Percentiles rank a stretch among this genome's conserved stretches.
These are phyloP conservation scores for Kryptopterus vitreolus DNA, from an alignment of 2,797 vertebrate species.

Conservation along the genomic window DNA sequence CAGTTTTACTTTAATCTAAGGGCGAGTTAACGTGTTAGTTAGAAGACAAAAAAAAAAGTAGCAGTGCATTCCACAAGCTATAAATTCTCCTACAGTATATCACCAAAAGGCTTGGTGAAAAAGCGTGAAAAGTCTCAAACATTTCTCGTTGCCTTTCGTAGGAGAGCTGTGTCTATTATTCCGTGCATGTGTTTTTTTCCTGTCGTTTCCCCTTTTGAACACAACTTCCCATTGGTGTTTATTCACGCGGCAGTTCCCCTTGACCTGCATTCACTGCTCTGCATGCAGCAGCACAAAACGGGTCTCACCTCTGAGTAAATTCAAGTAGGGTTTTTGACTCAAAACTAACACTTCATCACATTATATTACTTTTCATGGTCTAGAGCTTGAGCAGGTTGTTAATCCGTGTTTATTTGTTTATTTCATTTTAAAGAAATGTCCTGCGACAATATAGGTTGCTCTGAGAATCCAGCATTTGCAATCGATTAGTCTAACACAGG, in stretches of 20 bases:
- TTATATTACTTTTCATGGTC: background rate
- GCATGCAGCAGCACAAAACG: slow-evolving; percentile 28
- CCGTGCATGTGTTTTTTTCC: slow-evolving; percentile 46
- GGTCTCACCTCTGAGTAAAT: slow-evolving; percentile 30
- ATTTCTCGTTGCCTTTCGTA: slow-evolving; percentile 2
- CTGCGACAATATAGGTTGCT: background rate
- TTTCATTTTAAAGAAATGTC: background rate
- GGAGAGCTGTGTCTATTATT: slow-evolving; percentile 25
- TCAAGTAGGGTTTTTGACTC: slow-evolving; percentile 22
- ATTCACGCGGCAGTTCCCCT: slow-evolving; percentile 76
- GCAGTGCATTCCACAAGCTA: background rate
- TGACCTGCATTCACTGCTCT: slow-evolving; percentile 56
- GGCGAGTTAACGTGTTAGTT: background rate
- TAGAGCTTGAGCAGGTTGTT: background rate
- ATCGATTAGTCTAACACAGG: background rate
- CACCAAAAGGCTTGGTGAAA: background rate
- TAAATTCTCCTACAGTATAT: background rate
- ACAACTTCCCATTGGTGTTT: slow-evolving; percentile 81
- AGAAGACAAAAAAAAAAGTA: background rate
- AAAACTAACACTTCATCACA: slow-evolving; percentile 12
- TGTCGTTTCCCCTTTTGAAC: slow-evolving; percentile 66
- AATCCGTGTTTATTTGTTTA: background rate
- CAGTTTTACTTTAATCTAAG: background rate
- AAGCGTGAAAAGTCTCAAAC: background rate
- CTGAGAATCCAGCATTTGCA: background rate